Conservation (phyloP, 1,140 invertebrate species). For the Yoshiicerus persimilis region DNA sequence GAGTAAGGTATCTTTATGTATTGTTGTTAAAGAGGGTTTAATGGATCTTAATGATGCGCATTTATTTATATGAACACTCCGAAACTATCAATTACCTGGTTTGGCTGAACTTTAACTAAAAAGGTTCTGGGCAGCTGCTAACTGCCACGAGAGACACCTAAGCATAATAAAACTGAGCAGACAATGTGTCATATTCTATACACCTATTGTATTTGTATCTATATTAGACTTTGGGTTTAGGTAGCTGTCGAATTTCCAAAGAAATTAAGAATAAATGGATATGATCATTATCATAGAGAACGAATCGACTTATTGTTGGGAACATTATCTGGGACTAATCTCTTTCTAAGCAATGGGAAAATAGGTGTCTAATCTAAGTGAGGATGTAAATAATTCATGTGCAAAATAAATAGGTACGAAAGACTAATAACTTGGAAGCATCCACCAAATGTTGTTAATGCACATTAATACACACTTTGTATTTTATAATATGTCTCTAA, state of each 20-base stretch:
- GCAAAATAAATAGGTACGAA: not conserved
- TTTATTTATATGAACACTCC: slow-evolving; percentile 5
- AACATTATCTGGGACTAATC: not conserved
- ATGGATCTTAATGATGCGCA: slow-evolving; percentile 16
- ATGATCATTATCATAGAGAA: not conserved
- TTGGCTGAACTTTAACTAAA: not conserved
- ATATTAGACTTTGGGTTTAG: not conserved
- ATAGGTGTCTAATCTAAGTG: not conserved
- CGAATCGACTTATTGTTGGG: not conserved
- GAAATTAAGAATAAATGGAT: not conserved
- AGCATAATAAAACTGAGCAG: not conserved
- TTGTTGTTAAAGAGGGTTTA: slow-evolving; percentile 9
- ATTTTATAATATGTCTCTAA: not conserved
- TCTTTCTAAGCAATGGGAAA: not conserved
- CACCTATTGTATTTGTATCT: not conserved
- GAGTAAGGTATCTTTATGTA: not conserved
- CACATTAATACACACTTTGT: not conserved
- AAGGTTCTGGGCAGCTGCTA: not conserved
- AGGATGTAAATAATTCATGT: not conserved
- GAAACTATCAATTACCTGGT: slow-evolving; percentile 2
- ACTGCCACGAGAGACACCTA: not conserved
- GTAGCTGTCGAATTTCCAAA: not conserved
- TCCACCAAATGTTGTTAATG: not conserved
- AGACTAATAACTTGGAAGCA: not conserved
- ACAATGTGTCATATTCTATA: not conserved